Conservation (phyloP, 2,797 vertebrate genomes). For the Protonibea diacanthus region DNA sequence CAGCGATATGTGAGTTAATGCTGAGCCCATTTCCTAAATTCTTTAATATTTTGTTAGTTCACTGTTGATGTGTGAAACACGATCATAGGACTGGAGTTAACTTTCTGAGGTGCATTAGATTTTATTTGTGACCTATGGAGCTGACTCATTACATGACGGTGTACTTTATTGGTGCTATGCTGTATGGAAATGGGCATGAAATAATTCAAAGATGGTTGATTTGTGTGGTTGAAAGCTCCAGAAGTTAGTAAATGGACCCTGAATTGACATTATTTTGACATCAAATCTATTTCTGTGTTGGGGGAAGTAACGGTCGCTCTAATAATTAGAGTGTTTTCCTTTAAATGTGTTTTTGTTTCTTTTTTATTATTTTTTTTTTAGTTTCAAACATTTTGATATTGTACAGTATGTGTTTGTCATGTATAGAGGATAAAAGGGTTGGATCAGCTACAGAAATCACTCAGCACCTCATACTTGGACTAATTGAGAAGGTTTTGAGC, state of each 20-base stretch:
- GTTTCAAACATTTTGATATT: conserved; percentile 39
- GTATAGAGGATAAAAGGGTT: conserved; percentile 21
- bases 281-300: background rate
- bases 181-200: background rate
- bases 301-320: background rate
- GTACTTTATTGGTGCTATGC: background rate
- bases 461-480: conserved; percentile 1
- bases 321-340: conserved; percentile 10
- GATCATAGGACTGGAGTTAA: background rate
- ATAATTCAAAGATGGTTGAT: background rate
- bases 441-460: conserved; percentile 5
- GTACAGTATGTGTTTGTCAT: conserved; percentile 40
- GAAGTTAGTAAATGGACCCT: background rate
- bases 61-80: background rate
- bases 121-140: background rate
- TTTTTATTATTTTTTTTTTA: conserved; percentile 15
- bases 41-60: background rate
- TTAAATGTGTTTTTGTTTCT: background rate
- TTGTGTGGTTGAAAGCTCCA: background rate
- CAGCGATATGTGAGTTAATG: background rate
- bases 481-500: conserved; percentile 2
- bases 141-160: background rate
- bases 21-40: background rate
- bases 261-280: background rate
- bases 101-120: background rate